Evolutionary conservation across 1,140 invertebrate species (phyloP).

Genomic region (Drosophila subobscura): DNA sequence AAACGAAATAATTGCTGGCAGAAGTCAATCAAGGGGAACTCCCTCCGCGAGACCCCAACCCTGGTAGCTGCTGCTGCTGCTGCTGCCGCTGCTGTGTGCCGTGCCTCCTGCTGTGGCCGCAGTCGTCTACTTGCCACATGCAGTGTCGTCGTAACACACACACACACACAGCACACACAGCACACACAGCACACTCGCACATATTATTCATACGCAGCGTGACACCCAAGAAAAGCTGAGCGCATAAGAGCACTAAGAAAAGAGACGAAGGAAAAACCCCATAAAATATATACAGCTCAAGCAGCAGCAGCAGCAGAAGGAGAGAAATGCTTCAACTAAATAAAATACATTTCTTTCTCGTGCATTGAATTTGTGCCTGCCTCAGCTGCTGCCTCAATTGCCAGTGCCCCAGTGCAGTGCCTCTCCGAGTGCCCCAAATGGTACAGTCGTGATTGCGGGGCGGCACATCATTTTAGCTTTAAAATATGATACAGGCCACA

Average conservation of each 20-base stretch:
- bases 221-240: conserved; percentile 50
- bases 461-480: conserved; percentile 59
- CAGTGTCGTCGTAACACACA: conserved; percentile 58
- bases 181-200: conserved; percentile 29
- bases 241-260: conserved; percentile 22
- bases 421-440: not conserved
- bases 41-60: not conserved
- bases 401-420: conserved; percentile 15
- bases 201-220: conserved; percentile 80
- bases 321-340: conserved; percentile 52
- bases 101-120: conserved; percentile 11
- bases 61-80: too few species aligned
- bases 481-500: conserved; percentile 16
- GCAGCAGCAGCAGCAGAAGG: conserved; percentile 9
- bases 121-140: conserved; percentile 46
- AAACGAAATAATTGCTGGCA: conserved; percentile 52
- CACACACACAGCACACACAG: conserved; percentile 34
- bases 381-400: conserved; percentile 58
- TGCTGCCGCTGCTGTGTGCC: not conserved
- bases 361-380: conserved; percentile 66
- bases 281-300: conserved; percentile 38
- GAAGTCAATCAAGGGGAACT: conserved; percentile 60
- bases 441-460: conserved; percentile 28
- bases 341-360: conserved; percentile 69
- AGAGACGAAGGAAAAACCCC: conserved; percentile 19